Evolutionary conservation across 2,113 vertebrate species (phyloP).

Genomic region (Brevimyrus niger): DNA sequence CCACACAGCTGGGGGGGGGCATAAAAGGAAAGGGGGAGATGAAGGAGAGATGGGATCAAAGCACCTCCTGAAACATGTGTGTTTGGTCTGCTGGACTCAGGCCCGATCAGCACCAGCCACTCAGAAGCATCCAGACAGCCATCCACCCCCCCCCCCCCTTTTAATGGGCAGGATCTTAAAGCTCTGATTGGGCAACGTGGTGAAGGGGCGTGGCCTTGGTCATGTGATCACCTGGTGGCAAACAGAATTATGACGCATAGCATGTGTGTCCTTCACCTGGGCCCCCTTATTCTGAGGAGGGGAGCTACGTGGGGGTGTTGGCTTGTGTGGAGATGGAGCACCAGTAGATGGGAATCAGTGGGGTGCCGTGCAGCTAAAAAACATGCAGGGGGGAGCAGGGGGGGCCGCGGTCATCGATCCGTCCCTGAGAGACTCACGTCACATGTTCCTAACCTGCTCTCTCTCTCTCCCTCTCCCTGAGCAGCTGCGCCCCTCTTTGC

Average conservation of each 20-base stretch:
- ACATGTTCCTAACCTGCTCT: neutral
- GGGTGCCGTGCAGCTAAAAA: neutral
- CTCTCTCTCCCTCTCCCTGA: neutral
- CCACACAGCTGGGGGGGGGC: neutral
- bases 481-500: neutral
- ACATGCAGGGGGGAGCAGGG: neutral
- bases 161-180: neutral
- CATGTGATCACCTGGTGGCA: neutral
- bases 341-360: neutral
- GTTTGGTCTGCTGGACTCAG: neutral
- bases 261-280: neutral
- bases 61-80: neutral
- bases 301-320: neutral
- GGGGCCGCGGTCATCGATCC: neutral
- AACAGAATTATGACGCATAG: neutral
- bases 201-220: neutral
- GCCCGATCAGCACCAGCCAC: neutral
- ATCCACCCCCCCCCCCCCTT: neutral
- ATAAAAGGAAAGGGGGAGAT: neutral
- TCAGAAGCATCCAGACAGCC: neutral
- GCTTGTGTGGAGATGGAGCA: neutral
- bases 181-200: neutral
- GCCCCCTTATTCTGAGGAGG: neutral
- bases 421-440: neutral
- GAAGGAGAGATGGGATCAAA: neutral